These are phyloP conservation scores for Drosophila albomicans DNA, from an alignment of 1,140 invertebrate genomes.

Conservation along the genomic window DNA sequence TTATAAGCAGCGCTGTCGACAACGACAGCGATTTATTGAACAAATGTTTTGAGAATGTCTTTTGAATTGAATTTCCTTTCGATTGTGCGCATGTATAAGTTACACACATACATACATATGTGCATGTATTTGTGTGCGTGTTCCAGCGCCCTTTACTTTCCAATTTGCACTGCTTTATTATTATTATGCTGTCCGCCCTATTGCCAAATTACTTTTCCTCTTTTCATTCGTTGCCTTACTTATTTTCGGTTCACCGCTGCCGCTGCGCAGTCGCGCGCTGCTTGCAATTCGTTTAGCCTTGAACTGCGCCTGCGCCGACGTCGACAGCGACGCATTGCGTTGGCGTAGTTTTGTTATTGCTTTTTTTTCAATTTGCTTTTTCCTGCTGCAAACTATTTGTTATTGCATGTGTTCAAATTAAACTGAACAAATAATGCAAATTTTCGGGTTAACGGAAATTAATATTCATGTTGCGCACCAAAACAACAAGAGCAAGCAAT, in stretches of 20 bases:
- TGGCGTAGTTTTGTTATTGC: constrained; percentile 41
- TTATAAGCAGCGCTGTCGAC: constrained; percentile 46
- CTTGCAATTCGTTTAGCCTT: constrained; percentile 55
- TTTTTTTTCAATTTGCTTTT: constrained; percentile 46
- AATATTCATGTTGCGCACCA: constrained; percentile 4
- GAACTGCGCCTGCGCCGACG: constrained; percentile 39
- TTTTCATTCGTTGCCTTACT: constrained; percentile 12
- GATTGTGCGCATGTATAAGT: constrained; percentile 21
- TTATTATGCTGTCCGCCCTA: constrained; percentile 37
- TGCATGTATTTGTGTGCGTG: constrained; percentile 6
- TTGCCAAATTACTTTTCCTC: constrained; percentile 30
- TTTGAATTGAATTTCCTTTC: constrained; percentile 66
- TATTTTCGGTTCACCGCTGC: constrained; percentile 6
- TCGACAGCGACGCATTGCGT: constrained; percentile 41
- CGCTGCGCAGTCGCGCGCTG: constrained; percentile 7
- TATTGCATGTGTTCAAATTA: constrained; percentile 21
- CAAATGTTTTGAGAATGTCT: constrained; percentile 47
- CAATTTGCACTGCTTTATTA: constrained; percentile 59
- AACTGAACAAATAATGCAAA: constrained; percentile 57
- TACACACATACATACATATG: constrained; percentile 7
- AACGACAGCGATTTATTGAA: constrained; percentile 51
- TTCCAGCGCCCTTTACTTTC: constrained; percentile 62
- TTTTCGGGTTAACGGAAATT: constrained; percentile 26
- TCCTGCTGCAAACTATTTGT: constrained; percentile 41
- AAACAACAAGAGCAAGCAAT: constrained; percentile 8